phyloP scores from a whole-genome alignment of 2,888 invertebrate species.

The Alentia gelatinosa region DNA sequence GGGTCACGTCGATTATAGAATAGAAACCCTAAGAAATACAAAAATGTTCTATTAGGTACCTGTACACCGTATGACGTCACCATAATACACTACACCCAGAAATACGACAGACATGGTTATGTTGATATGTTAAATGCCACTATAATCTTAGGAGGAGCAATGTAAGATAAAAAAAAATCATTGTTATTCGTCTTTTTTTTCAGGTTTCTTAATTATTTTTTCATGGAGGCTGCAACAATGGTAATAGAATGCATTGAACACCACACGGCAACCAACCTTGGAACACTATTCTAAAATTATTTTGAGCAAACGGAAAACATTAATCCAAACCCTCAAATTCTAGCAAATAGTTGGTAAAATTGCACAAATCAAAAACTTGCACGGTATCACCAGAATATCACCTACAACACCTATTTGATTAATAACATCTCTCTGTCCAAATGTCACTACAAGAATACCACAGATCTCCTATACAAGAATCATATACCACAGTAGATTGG shows the following conservation, averaged over 20 bases:
- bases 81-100: constrained; percentile 44
- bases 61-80: constrained; percentile 39
- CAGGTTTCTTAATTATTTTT: constrained; percentile 27
- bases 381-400: constrained; percentile 44
- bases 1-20: neutral
- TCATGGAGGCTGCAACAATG: constrained; percentile 33
- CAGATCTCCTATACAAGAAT: constrained; percentile 53
- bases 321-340: constrained; percentile 48
- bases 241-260: constrained; percentile 48
- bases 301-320: constrained; percentile 48
- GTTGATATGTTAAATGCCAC: constrained; percentile 55
- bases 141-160: constrained; percentile 47
- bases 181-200: constrained; percentile 26
- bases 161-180: constrained; percentile 1
- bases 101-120: constrained; percentile 48
- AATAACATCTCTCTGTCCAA: constrained; percentile 27
- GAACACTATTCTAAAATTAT: constrained; percentile 43
- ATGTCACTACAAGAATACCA: constrained; percentile 51
- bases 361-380: constrained; percentile 46
- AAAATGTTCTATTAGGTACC: constrained; percentile 40
- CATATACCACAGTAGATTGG: constrained; percentile 52
- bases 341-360: constrained; percentile 45
- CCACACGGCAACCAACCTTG: constrained; percentile 49
- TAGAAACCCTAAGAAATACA: constrained; percentile 53
- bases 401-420: constrained; percentile 50